Evolutionary conservation across 2,113 vertebrate genomes (phyloP).

Genomic region (Leucosticte australis): DNA sequence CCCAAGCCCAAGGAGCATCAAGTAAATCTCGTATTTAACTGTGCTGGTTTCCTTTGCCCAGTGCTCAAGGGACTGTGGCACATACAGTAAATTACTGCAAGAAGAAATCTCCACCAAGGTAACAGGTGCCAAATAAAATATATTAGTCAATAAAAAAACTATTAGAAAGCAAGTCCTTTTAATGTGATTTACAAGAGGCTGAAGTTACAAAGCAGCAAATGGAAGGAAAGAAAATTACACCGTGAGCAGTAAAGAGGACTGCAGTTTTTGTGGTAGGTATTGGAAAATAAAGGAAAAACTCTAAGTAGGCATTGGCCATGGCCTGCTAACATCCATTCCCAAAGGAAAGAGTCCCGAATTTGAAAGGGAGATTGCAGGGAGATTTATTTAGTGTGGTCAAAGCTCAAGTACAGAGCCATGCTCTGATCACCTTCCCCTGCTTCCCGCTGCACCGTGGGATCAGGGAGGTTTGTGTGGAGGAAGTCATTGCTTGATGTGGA

Average conservation of each 20-base stretch:
- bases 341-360: neutral
- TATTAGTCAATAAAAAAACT: constrained; percentile 60
- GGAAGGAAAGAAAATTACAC: constrained; percentile 31
- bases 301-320: neutral
- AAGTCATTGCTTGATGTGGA: accelerated
- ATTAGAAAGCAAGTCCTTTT: constrained; percentile 55
- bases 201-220: constrained; percentile 28
- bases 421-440: neutral
- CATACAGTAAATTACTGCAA: constrained; percentile 20
- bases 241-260: neutral
- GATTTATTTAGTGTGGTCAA: neutral
- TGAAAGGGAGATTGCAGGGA: neutral
- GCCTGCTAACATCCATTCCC: neutral
- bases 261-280: neutral
- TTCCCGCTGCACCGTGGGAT: neutral
- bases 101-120: constrained; percentile 48
- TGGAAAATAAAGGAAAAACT: constrained; percentile 6
- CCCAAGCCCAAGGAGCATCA: neutral
- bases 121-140: constrained; percentile 52
- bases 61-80: constrained; percentile 9
- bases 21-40: constrained; percentile 33
- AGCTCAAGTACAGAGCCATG: neutral
- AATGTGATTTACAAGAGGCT: constrained; percentile 56
- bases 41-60: constrained; percentile 9
- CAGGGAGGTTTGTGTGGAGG: neutral